Conservation (phyloP, 2,797 vertebrate species). For the Pangasius mekongensis region DNA sequence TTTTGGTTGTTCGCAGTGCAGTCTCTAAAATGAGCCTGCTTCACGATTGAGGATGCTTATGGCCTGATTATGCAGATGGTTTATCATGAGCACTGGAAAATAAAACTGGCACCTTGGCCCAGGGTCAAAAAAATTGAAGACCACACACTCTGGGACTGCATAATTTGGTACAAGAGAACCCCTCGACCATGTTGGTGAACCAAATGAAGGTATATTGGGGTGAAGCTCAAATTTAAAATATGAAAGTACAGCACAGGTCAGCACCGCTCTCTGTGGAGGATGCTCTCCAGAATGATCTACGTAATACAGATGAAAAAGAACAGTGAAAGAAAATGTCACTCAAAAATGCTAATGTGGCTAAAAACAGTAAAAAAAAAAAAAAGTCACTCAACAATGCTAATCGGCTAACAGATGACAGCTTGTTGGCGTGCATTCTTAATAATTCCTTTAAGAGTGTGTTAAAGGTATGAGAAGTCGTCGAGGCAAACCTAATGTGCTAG, state of each 20-base stretch:
- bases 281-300: not conserved
- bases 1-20: conserved; percentile 34
- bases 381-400: conserved; percentile 3
- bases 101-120: conserved; percentile 28
- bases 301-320: not conserved
- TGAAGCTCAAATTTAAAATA: not conserved
- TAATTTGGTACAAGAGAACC: conserved; percentile 23
- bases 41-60: conserved; percentile 37
- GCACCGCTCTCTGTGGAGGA: not conserved
- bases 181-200: not conserved
- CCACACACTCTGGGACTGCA: not conserved
- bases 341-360: conserved; percentile 13
- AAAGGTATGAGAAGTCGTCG: conserved; percentile 11
- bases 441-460: not conserved
- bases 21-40: conserved; percentile 42
- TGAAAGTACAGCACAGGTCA: not conserved
- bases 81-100: conserved; percentile 14
- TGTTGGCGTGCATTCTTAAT: not conserved
- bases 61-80: conserved; percentile 45
- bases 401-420: not conserved
- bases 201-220: not conserved
- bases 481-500: not conserved
- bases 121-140: conserved; percentile 31
- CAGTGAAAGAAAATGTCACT: not conserved
- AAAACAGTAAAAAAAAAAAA: not conserved